These are phyloP conservation scores for Pristionchus japonicus DNA, from an alignment of 2,888 invertebrate species.

Conservation along the genomic window DNA sequence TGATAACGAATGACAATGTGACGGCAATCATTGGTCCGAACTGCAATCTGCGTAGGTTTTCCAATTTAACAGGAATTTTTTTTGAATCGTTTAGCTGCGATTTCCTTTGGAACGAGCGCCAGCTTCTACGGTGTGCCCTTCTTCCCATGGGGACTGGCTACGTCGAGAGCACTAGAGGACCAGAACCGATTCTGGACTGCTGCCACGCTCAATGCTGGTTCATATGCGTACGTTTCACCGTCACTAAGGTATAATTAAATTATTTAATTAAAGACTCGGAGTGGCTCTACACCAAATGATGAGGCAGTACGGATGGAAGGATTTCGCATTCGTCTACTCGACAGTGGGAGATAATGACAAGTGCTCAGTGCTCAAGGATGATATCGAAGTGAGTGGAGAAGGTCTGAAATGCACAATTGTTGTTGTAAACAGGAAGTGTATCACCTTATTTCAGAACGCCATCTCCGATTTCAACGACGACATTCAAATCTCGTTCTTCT, in stretches of 20 bases:
- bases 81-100: no score
- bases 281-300: constrained; percentile 51
- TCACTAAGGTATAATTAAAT: background rate
- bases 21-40: constrained; percentile 22
- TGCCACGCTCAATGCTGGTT: constrained; percentile 48
- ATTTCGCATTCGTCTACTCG: constrained; percentile 62
- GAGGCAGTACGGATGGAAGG: constrained; percentile 59
- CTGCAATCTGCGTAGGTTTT: constrained; percentile 23
- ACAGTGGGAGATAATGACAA: constrained; percentile 58
- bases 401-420: no score
- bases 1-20: background rate
- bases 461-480: constrained; percentile 41
- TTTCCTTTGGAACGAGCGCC: constrained; percentile 54
- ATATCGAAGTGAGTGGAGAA: constrained; percentile 50
- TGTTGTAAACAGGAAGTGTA: no score
- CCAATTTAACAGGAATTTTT: no score
- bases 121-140: constrained; percentile 59
- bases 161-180: constrained; percentile 54
- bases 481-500: constrained; percentile 41
- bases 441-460: background rate
- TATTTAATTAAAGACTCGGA: background rate
- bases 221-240: background rate
- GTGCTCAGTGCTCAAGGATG: constrained; percentile 59
- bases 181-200: constrained; percentile 55
- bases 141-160: constrained; percentile 61